Conservation (phyloP, 2,888 invertebrate species). For the Petrolisthes manimaculis region DNA sequence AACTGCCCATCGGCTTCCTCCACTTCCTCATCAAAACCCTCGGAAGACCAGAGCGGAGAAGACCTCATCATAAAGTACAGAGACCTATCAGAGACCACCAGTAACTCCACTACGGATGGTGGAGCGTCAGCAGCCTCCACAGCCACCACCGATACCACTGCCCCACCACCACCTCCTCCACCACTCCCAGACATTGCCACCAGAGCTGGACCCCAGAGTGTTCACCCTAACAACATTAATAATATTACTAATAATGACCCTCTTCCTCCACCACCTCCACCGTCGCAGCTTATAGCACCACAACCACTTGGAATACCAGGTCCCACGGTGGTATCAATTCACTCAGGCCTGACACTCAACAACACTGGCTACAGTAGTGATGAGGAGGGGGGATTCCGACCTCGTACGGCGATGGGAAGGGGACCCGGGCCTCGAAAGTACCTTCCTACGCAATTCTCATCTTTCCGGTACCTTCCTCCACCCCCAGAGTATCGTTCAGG, state of each 20-base stretch:
- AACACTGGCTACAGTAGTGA: constrained; percentile 60
- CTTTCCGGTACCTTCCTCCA: constrained; percentile 63
- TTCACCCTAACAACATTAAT: constrained; percentile 14
- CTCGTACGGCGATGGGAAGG: constrained; percentile 37
- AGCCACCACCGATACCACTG: constrained; percentile 26
- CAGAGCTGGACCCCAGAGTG: constrained; percentile 18
- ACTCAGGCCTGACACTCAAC: constrained; percentile 31
- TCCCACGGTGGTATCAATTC: constrained; percentile 49
- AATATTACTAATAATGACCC: not conserved
- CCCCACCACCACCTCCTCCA: constrained; percentile 26
- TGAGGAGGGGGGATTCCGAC: constrained; percentile 65
- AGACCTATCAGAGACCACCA: constrained; percentile 64
- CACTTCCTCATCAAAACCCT: constrained; percentile 61
- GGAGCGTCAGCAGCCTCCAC: constrained; percentile 60
- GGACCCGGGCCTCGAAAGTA: constrained; percentile 46
- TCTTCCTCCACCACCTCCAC: constrained; percentile 36
- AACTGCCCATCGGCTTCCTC: constrained; percentile 56
- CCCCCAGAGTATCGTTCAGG: constrained; percentile 52
- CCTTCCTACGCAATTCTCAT: constrained; percentile 60
- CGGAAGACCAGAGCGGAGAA: constrained; percentile 52
- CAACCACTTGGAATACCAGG: constrained; percentile 41
- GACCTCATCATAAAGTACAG: constrained; percentile 55
- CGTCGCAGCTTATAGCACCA: constrained; percentile 8
- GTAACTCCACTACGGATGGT: constrained; percentile 65
- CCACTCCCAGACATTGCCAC: constrained; percentile 18